Evolutionary conservation across 1,140 invertebrate genomes (phyloP).

Genomic region (Dinoponera quadriceps): DNA sequence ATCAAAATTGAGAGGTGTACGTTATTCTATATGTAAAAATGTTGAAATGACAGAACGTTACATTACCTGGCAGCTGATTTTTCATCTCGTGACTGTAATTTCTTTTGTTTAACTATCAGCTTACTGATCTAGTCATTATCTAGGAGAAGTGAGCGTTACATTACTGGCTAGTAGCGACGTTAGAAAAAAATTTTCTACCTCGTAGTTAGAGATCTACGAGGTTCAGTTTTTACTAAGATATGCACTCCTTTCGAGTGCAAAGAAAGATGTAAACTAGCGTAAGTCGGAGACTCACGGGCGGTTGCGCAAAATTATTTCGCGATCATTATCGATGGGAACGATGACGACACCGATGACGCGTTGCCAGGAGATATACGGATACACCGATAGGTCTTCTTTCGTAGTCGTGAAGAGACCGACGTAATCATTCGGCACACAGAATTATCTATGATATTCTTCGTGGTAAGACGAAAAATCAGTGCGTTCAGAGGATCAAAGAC

Average conservation of each 20-base stretch:
- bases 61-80: too few species aligned
- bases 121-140: too few species aligned
- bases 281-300: not conserved
- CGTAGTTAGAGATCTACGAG: too few species aligned
- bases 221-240: too few species aligned
- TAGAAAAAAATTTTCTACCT: too few species aligned
- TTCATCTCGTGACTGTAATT: too few species aligned
- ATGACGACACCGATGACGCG: not conserved
- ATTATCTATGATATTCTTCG: slow-evolving; percentile 53
- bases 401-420: not conserved
- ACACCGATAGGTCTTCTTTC: not conserved
- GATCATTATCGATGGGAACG: not conserved
- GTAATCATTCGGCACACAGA: slow-evolving; percentile 52
- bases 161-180: too few species aligned
- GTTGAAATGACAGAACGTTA: too few species aligned
- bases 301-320: not conserved
- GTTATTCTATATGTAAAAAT: too few species aligned
- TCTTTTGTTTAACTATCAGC: too few species aligned
- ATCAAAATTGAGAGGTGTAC: too few species aligned
- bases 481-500: slow-evolving; percentile 25
- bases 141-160: too few species aligned
- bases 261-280: not conserved
- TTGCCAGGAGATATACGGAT: slow-evolving; percentile 14
- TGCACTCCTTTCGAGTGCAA: not conserved
- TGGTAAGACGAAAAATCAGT: slow-evolving; percentile 53